Evolutionary conservation across 2,797 vertebrate genomes (phyloP), one percentile per base, ranked within the genome.

Genomic region (Harpagifer antarcticus): DNA sequence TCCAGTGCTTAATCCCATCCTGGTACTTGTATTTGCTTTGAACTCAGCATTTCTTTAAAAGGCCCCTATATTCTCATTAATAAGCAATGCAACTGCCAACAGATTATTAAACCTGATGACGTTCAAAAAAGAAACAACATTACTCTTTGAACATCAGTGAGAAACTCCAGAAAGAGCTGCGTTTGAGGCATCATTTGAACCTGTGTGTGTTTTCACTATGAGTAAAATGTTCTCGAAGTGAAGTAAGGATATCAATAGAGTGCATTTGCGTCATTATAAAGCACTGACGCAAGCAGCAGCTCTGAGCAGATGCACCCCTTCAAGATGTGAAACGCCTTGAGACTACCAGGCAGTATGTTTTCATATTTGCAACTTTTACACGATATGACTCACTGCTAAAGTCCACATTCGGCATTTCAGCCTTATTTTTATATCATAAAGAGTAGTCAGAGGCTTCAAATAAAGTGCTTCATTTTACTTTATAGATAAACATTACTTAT

Each of bases 261-360:
- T 63, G 71, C 76, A 79, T 81, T 66, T 86, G 83, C 69, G 68
- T 87, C 68, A 86, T 75, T 43, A 16, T 37, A 74, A 79, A 79
- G 61, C 56, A 70, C 67, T 47, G 76, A 84, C 59, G 45, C 63
- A 84, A 73, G 83, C 72, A 82, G 85, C 80, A 78, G 72, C 70
- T 78, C 72, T 62, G 64, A 79, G 56, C 76, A 76, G 68, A 74
- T 42, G 48, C 74, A 44, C 7, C 33, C 55, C 55, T 68, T 72
- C 27, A 60, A 78, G 64, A 61, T 57, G 40, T 53, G 44, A 79
- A 68, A 42, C 20, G 47, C 20, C 33, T 16, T 0, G 2, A 76
- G 61, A 67, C 54, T 40, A 50, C 74, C 54, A 55, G 16, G 52
- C 20, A 19, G 50, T 11, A 20, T 68, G 57, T 70, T 79, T 82